Evolutionary conservation across 1,140 invertebrate species (phyloP).

Genomic region (Conus betulinus): DNA sequence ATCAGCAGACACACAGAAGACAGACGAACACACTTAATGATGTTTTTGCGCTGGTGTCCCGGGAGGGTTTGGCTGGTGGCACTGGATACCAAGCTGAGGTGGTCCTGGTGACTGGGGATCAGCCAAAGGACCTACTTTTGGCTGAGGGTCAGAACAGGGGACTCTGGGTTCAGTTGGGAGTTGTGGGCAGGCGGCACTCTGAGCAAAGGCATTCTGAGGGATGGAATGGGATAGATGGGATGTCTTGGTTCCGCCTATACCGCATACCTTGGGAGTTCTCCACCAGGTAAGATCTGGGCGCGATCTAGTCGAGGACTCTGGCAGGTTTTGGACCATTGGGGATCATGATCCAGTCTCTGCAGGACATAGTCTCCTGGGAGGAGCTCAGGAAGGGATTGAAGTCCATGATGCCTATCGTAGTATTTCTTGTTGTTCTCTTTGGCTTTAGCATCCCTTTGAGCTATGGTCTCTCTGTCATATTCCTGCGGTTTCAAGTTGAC

Average conservation of each 20-base stretch:
- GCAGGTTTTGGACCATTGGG: background rate
- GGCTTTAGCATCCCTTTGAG: background rate
- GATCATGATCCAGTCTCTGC: constrained; percentile 12
- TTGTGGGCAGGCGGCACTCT: background rate
- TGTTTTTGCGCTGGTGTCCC: no score
- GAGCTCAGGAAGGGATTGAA: background rate
- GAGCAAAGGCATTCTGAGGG: background rate
- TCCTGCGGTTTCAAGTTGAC: background rate
- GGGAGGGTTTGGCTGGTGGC: no score
- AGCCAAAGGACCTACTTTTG: background rate
- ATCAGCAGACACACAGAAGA: no score
- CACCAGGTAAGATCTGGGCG: constrained; percentile 10
- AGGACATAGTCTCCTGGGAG: background rate
- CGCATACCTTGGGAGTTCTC: background rate
- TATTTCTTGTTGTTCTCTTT: background rate
- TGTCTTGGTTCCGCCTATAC: constrained; percentile 5
- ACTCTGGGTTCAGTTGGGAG: background rate
- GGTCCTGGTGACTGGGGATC: no score
- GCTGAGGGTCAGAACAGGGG: background rate
- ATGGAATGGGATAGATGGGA: background rate
- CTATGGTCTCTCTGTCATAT: background rate
- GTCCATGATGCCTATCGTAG: background rate
- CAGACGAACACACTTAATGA: no score
- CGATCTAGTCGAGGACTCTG: background rate
- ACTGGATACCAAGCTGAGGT: no score